Evolutionary conservation across 2,888 invertebrate species (phyloP).

Genomic region (Vesta saturnalis): DNA sequence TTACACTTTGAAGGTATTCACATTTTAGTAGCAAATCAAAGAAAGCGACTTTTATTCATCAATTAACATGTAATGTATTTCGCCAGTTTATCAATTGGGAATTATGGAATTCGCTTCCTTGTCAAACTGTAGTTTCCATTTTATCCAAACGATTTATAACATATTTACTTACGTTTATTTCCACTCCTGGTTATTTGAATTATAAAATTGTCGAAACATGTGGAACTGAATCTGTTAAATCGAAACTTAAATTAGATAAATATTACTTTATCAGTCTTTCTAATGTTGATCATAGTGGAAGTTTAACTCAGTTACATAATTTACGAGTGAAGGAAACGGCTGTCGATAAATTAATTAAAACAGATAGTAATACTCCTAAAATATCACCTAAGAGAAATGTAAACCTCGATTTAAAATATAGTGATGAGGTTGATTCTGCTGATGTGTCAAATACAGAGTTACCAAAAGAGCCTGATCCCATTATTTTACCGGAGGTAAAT

Average conservation of each 20-base stretch:
- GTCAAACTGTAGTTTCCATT: slow-evolving; percentile 70
- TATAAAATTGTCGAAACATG: slow-evolving; percentile 51
- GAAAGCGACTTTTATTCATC: slow-evolving; percentile 66
- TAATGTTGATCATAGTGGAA: slow-evolving; percentile 39
- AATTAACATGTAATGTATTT: slow-evolving; percentile 67
- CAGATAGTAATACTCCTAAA: slow-evolving; percentile 34
- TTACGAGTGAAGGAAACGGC: slow-evolving; percentile 19
- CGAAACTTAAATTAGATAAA: slow-evolving; percentile 47
- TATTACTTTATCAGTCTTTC: slow-evolving; percentile 49
- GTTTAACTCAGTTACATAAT: background rate
- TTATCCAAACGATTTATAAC: slow-evolving; percentile 68
- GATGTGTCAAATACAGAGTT: background rate
- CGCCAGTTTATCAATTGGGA: slow-evolving; percentile 75
- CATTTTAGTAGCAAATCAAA: slow-evolving; percentile 59
- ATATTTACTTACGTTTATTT: slow-evolving; percentile 63
- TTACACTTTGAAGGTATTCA: slow-evolving; percentile 57
- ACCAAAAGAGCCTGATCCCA: too few species aligned
- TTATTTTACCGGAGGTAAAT: too few species aligned
- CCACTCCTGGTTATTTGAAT: slow-evolving; percentile 66
- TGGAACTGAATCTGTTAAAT: slow-evolving; percentile 42
- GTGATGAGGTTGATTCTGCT: background rate
- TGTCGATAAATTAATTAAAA: slow-evolving; percentile 8
- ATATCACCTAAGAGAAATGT: slow-evolving; percentile 28
- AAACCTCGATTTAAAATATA: background rate
- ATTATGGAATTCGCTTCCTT: slow-evolving; percentile 73